A percentile compares a stretch with the other conserved stretches of the same genome.
These are phyloP conservation scores for Myodes glareolus DNA, from an alignment of 2,113 vertebrate genomes.

Conservation along the genomic window DNA sequence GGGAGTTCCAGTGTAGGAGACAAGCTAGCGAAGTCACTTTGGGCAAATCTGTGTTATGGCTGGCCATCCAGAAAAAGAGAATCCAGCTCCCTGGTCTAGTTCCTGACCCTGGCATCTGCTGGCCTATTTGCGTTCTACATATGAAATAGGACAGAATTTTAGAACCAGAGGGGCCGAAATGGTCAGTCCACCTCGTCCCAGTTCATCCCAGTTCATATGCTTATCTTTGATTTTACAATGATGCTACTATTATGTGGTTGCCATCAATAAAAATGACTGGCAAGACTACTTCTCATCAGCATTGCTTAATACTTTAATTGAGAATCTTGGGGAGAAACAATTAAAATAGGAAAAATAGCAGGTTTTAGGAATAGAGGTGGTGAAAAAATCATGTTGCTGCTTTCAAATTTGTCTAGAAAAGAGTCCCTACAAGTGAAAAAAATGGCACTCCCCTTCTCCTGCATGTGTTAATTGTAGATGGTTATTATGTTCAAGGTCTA, in stretches of 20 bases:
- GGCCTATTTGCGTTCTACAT: neutral
- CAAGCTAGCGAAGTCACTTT: neutral
- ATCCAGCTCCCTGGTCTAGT: neutral
- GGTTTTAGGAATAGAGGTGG: neutral
- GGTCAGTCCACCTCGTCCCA: neutral
- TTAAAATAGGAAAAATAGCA: neutral
- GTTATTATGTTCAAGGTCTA: neutral
- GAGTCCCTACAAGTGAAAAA: neutral
- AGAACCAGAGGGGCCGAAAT: neutral
- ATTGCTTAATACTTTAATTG: slow-evolving; percentile 22
- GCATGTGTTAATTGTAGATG: neutral
- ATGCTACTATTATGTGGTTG: neutral
- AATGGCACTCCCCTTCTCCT: neutral
- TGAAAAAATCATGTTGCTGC: neutral
- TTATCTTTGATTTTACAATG: slow-evolving; percentile 28
- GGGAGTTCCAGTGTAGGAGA: neutral
- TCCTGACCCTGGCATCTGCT: neutral
- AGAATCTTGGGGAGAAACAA: slow-evolving; percentile 25
- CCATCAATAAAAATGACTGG: slow-evolving; percentile 13
- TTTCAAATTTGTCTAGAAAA: slow-evolving; percentile 42
- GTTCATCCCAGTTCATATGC: neutral
- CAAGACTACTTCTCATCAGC: neutral
- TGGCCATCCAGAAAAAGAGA: slow-evolving; percentile 4
- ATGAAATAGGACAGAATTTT: neutral
- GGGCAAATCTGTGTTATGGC: neutral